A percentile compares a stretch with the other conserved stretches of the same genome.
phyloP scores from a whole-genome alignment of 2,113 vertebrate genomes.

The Spermophilus dauricus region DNA sequence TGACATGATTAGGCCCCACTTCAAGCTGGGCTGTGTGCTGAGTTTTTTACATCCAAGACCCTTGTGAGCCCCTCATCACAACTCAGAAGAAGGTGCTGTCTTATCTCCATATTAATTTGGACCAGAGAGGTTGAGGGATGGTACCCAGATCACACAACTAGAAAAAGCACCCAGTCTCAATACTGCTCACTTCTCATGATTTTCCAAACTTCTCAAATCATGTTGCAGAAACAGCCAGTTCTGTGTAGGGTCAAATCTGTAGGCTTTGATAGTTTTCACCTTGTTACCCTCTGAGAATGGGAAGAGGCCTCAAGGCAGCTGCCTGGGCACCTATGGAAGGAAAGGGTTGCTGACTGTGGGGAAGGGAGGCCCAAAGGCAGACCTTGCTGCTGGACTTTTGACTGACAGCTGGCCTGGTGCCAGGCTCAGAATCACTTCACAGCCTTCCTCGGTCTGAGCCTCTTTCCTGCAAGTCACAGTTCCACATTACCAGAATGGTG shows the following conservation, averaged over 20 bases:
- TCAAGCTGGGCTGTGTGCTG: neutral
- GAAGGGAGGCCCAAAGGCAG: neutral
- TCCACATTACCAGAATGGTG: neutral
- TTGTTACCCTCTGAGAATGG: neutral
- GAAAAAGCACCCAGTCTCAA: neutral
- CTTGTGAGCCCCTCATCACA: neutral
- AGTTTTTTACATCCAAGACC: neutral
- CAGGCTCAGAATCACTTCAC: neutral
- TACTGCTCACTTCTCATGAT: neutral
- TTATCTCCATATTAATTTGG: neutral
- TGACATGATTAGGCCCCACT: neutral
- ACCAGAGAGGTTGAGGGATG: neutral
- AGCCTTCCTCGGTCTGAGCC: neutral
- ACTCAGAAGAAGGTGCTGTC: neutral
- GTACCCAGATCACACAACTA: neutral
- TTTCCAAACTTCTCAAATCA: constrained; percentile 3
- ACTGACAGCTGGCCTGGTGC: neutral
- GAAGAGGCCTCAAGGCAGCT: neutral
- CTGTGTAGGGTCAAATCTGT: neutral
- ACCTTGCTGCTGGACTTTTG: neutral
- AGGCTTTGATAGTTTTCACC: neutral
- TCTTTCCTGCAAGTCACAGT: neutral
- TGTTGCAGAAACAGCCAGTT: neutral
- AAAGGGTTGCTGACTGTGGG: neutral
- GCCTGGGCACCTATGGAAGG: neutral